Conservation (phyloP, 2,888 invertebrate genomes). For the Leistus spinibarbis region DNA sequence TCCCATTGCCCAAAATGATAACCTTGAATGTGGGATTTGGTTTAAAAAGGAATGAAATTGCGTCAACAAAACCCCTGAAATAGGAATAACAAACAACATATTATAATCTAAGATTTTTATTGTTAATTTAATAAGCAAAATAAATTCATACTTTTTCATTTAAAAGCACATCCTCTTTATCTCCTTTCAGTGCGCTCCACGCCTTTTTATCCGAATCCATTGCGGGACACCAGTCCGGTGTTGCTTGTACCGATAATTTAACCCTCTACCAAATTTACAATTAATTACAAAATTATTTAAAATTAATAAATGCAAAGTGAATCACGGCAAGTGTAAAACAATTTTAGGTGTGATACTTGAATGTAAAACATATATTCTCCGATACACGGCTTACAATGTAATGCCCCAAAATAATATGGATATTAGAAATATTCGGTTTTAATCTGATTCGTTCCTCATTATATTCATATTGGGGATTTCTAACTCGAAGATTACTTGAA, state of each 20-base stretch:
- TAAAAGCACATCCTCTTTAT: constrained; percentile 15
- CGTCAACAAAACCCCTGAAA: not conserved
- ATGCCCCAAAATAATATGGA: too few species aligned
- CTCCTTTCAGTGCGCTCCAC: constrained; percentile 45
- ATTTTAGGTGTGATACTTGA: too few species aligned
- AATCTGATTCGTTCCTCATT: too few species aligned
- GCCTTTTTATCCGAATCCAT: constrained; percentile 50
- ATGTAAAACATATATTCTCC: too few species aligned
- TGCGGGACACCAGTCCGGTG: constrained; percentile 67
- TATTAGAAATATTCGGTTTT: too few species aligned
- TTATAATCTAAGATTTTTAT: not conserved
- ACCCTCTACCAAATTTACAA: constrained; percentile 50
- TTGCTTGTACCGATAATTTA: constrained; percentile 50
- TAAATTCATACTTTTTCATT: constrained; percentile 24
- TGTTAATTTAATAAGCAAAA: not conserved
- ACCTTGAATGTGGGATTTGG: constrained; percentile 58
- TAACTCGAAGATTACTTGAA: too few species aligned
- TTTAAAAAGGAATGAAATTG: constrained; percentile 44
- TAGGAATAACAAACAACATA: not conserved
- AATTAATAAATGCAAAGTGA: not conserved
- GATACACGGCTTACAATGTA: too few species aligned
- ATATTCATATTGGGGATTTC: too few species aligned
- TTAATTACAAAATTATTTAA: not conserved
- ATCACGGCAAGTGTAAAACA: too few species aligned
- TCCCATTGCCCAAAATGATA: constrained; percentile 58